Percentiles rank a stretch among this genome's conserved stretches.
phyloP scores from a whole-genome alignment of 2,888 invertebrate genomes.

The Tanaodytes sp. region DNA sequence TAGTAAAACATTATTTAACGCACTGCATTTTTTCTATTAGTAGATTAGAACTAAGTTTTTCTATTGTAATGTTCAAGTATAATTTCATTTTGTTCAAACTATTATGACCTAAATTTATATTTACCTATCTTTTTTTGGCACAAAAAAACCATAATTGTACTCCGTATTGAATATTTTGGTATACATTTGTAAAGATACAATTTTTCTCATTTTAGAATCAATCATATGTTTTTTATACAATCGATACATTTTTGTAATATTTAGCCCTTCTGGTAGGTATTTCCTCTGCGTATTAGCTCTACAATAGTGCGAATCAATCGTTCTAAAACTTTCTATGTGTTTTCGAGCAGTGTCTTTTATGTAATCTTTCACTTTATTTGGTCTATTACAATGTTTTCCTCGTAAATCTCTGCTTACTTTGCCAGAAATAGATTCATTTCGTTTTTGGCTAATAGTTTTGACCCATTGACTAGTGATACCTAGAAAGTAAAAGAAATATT shows the following conservation, averaged over 20 bases:
- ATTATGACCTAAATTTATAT: not conserved
- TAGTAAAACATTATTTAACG: too few species aligned
- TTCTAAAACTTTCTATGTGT: not conserved
- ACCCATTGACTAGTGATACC: too few species aligned
- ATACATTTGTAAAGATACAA: not conserved
- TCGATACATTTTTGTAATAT: constrained; percentile 1
- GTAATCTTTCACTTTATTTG: not conserved
- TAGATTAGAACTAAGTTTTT: too few species aligned
- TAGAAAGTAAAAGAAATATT: too few species aligned
- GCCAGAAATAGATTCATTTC: too few species aligned
- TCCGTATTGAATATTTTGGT: not conserved
- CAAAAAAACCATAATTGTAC: not conserved
- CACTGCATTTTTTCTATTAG: too few species aligned
- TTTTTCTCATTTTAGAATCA: not conserved
- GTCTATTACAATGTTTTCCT: not conserved
- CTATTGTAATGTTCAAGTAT: too few species aligned
- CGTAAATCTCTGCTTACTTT: too few species aligned
- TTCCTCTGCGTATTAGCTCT: not conserved
- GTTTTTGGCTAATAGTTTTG: too few species aligned
- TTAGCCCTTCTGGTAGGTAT: not conserved
- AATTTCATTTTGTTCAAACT: not conserved
- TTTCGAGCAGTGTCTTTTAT: not conserved
- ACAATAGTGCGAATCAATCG: not conserved
- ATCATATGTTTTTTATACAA: not conserved
- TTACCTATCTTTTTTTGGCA: not conserved